Percentiles rank a stretch among this genome's conserved stretches.
phyloP scores from a whole-genome alignment of 2,113 vertebrate species.

The Tretioscincus oriximinensis region DNA sequence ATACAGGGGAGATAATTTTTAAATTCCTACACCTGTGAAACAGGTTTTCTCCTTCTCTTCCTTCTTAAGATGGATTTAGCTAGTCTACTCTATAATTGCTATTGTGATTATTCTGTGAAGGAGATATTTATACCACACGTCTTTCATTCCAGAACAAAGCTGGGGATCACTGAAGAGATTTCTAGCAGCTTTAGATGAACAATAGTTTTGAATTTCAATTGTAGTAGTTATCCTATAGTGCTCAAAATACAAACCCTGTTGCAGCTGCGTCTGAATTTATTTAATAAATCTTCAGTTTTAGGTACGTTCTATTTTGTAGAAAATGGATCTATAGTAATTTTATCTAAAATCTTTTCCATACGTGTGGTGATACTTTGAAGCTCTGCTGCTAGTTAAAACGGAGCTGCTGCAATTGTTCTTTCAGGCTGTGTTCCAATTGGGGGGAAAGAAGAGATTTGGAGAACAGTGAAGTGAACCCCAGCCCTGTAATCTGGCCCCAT shows the following conservation, averaged over 20 bases:
- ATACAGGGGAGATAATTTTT: background rate
- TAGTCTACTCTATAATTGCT: background rate
- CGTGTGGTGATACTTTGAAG: background rate
- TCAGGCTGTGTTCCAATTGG: too few relatives aligned
- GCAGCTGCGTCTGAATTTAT: background rate
- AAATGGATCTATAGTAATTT: slow-evolving; percentile 18
- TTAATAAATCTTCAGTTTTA: slow-evolving; percentile 9
- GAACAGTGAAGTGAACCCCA: too few relatives aligned
- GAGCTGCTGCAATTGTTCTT: background rate
- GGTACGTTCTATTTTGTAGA: background rate
- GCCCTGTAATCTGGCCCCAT: too few relatives aligned
- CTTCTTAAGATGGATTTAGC: background rate
- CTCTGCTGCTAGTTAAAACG: background rate
- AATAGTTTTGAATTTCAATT: background rate
- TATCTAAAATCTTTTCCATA: background rate
- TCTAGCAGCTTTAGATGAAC: background rate
- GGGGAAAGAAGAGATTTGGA: too few relatives aligned
- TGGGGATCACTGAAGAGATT: background rate
- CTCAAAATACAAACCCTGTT: background rate
- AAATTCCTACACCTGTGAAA: background rate
- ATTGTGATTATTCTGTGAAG: background rate
- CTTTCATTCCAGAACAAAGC: background rate
- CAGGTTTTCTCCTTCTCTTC: background rate
- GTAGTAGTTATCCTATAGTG: background rate
- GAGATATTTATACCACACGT: background rate